Evolutionary conservation across 2,888 invertebrate species (phyloP), one percentile per base, ranked within the genome.

Genomic region (Brenthis ino): DNA sequence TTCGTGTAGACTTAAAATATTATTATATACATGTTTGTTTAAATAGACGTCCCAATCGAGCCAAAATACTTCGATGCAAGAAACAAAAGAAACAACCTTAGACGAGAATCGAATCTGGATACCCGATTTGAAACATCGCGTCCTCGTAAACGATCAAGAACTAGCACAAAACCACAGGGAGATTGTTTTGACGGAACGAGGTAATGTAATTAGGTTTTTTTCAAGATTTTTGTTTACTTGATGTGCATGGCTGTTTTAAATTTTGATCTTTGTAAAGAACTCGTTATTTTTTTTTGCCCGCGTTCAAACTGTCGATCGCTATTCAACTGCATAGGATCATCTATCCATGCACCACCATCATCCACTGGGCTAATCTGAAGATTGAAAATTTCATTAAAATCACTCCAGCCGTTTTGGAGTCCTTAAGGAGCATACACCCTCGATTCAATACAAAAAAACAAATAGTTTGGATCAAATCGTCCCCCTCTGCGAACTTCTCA

Each of bases 141-240:
- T 85, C 33, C 71, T 83, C 0, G 75, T 88, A 51, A 85, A 79
- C 60, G 86, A 87, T 16, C 75, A 73, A 0, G 87, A 87, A 14
- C 72, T 87, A 3, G 80, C 84, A n/a, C 84, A 81, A 57, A 76
- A 83, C 82, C 86, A 86, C 16, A 75, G 85, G 16, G 90, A 90
- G 72, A 83, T 91, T 1, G 79, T 87, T 11, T 75, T 90, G 0
- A 85, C 82, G 43, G 91, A 88, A 43, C 76, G 89, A 79, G 89
- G 91, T 90, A 54, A 6, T 61, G 16, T 53, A 16, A 20, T 14
- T 16, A n/a, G 11, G 16, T 33, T 6, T 6, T 16, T n/a, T 33
- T n/a, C 6, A 57, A 4, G 16, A 0, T 24, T 33, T 14, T 13
- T 13, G 16, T 11, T 24, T 20, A 47, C 2, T 58, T 24, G 16